Evolutionary conservation across 2,888 invertebrate genomes (phyloP).

Genomic region (Hartigia nigra): DNA sequence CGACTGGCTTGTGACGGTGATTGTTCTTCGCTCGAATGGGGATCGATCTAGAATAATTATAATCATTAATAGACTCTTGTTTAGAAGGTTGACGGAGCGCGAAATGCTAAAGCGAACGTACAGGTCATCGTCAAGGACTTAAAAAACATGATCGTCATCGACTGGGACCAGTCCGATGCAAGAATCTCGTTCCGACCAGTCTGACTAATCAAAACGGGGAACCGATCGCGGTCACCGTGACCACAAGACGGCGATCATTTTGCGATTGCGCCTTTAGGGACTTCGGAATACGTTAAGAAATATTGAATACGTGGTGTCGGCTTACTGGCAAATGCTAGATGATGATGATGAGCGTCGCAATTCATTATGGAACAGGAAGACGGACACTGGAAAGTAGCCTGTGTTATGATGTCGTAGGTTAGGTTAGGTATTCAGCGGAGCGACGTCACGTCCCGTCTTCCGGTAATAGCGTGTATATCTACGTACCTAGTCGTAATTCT

Average conservation of each 20-base stretch:
- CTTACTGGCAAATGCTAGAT: background rate
- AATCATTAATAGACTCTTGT: background rate
- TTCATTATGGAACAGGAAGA: background rate
- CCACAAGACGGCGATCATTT: background rate
- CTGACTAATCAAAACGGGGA: background rate
- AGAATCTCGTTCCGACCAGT: background rate
- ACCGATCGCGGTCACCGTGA: background rate
- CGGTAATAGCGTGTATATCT: background rate
- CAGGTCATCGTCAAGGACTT: background rate
- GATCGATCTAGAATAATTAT: background rate
- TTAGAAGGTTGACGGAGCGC: background rate
- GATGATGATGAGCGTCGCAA: background rate
- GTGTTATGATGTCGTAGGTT: background rate
- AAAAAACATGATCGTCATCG: background rate
- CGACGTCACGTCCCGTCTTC: background rate
- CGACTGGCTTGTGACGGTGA: background rate
- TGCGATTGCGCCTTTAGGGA: background rate
- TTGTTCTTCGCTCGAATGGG: background rate
- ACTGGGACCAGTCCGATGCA: background rate
- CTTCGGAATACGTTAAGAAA: no score
- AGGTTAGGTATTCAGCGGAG: background rate
- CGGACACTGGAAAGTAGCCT: background rate
- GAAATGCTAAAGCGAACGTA: background rate
- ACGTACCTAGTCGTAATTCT: background rate
- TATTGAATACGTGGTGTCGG: background rate